phyloP scores from a whole-genome alignment of 2,797 vertebrate species.

The Vultur gryphus region DNA sequence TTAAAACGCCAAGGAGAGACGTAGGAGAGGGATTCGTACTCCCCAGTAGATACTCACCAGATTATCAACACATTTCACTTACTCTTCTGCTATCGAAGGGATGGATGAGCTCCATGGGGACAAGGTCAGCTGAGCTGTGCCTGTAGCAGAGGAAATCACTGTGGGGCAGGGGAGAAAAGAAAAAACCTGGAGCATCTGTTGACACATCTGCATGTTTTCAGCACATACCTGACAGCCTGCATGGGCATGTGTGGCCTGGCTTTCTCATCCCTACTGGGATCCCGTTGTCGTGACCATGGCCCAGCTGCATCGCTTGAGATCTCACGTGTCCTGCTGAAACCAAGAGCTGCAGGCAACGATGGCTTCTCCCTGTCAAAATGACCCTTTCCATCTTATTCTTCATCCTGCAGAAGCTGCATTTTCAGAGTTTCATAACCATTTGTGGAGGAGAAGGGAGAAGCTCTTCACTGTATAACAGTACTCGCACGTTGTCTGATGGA shows the following conservation, averaged over 20 bases:
- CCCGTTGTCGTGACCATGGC: neutral
- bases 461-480: neutral
- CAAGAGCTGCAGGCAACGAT: neutral
- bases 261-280: neutral
- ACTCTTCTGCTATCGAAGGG: neutral
- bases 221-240: neutral
- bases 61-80: neutral
- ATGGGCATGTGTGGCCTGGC: neutral
- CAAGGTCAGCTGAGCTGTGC: neutral
- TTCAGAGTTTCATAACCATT: neutral
- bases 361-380: neutral
- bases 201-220: neutral
- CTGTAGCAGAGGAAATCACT: neutral
- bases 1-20: conserved; percentile 37
- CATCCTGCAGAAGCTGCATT: neutral
- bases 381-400: neutral
- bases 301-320: neutral
- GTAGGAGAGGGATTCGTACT: neutral
- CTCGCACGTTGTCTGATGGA: neutral
- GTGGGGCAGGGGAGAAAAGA: neutral
- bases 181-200: neutral
- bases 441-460: conserved; percentile 15
- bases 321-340: neutral
- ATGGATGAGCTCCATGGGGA: neutral
- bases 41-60: neutral